phyloP scores from a whole-genome alignment of 2,888 invertebrate species.

The Cremastinae sp. region DNA sequence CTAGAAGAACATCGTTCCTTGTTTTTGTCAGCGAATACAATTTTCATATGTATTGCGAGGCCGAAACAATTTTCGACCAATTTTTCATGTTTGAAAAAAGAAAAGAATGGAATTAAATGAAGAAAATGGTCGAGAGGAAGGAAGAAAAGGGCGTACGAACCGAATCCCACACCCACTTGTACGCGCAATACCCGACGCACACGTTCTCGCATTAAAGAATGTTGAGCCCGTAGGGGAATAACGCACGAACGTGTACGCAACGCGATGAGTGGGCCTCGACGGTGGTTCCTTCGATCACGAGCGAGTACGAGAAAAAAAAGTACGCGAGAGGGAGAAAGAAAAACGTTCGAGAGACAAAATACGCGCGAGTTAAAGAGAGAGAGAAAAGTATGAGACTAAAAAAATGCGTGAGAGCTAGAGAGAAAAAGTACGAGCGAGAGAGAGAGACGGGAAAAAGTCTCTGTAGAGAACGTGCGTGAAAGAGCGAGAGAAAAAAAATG shows the following conservation, averaged over 20 bases:
- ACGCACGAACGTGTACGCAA: constrained; percentile 28
- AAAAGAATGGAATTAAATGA: too few species aligned
- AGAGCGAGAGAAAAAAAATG: constrained; percentile 7
- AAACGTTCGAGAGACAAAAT: too few species aligned
- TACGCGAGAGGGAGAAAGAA: constrained; percentile 53
- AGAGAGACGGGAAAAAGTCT: too few species aligned
- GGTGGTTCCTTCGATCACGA: constrained; percentile 27
- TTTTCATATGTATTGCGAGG: too few species aligned
- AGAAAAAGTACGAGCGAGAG: constrained; percentile 13
- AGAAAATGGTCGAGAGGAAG: not conserved
- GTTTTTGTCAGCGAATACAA: too few species aligned
- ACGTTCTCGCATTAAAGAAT: constrained; percentile 48
- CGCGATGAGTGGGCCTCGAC: constrained; percentile 35
- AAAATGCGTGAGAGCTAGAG: too few species aligned
- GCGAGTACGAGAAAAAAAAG: constrained; percentile 55
- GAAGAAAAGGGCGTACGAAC: constrained; percentile 25
- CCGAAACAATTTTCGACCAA: too few species aligned
- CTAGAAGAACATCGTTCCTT: too few species aligned
- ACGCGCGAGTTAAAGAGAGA: constrained; percentile 20
- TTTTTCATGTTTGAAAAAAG: not conserved
- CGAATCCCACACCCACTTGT: constrained; percentile 36
- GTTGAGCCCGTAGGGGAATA: constrained; percentile 57
- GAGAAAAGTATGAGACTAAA: too few species aligned
- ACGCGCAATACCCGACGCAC: constrained; percentile 38
- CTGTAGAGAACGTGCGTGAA: too few species aligned